Percentiles rank a stretch among this genome's conserved stretches.
phyloP scores from a whole-genome alignment of 2,113 vertebrate species.

The Phylloscopus whistleri region DNA sequence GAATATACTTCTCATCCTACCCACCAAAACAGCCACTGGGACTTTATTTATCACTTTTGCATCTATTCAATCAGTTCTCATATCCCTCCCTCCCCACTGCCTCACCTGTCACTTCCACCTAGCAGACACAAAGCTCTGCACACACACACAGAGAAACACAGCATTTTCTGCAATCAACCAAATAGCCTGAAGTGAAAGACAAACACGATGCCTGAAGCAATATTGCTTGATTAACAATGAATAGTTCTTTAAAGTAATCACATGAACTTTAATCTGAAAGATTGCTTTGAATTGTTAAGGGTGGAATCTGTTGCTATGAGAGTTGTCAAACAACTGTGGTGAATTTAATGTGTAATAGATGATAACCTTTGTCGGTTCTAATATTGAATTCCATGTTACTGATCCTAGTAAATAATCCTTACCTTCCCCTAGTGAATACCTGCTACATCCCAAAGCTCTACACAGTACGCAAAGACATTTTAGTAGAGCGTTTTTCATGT shows the following conservation, averaged over 20 bases:
- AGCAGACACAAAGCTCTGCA: not conserved
- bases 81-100: not conserved
- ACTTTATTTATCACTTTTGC: not conserved
- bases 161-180: slow-evolving; percentile 30
- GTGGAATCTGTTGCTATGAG: slow-evolving; percentile 72
- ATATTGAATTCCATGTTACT: slow-evolving; percentile 83
- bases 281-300: slow-evolving; percentile 71
- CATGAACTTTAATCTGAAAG: slow-evolving; percentile 70
- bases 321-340: slow-evolving; percentile 76
- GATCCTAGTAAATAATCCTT: slow-evolving; percentile 81
- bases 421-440: slow-evolving; percentile 75
- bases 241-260: slow-evolving; percentile 67
- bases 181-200: slow-evolving; percentile 67
- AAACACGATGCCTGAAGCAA: slow-evolving; percentile 69
- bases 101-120: slow-evolving; percentile 28
- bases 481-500: slow-evolving; percentile 83
- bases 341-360: slow-evolving; percentile 85
- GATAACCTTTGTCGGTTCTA: slow-evolving; percentile 84
- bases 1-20: not conserved
- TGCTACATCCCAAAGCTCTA: slow-evolving; percentile 78
- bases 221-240: slow-evolving; percentile 69
- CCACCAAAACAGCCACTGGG: not conserved
- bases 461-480: slow-evolving; percentile 76
- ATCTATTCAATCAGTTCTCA: not conserved
- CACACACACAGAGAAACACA: not conserved